These are phyloP conservation scores for Anolis apletophallus DNA, from an alignment of 2,797 vertebrate species.

Conservation along the genomic window DNA sequence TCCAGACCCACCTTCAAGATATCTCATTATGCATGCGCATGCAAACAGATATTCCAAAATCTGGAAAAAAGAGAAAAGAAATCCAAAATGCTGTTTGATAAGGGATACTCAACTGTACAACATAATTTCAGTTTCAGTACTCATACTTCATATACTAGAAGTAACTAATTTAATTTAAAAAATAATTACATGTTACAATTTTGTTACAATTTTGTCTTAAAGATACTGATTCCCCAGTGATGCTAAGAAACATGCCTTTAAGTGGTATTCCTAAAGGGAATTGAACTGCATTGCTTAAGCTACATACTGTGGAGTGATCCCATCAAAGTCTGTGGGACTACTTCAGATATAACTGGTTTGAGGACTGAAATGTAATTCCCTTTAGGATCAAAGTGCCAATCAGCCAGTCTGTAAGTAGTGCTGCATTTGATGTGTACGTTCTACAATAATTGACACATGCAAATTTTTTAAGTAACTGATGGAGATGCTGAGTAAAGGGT, in stretches of 20 bases:
- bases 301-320: slow-evolving; percentile 6
- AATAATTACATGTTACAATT: slow-evolving; percentile 3
- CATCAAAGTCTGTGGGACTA: slow-evolving; percentile 1
- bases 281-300: background rate
- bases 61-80: too few species aligned
- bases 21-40: too few species aligned
- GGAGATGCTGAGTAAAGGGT: slow-evolving; percentile 21
- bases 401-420: slow-evolving; percentile 7
- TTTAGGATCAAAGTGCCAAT: slow-evolving; percentile 30
- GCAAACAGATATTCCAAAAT: too few species aligned
- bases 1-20: too few species aligned
- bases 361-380: slow-evolving; percentile 25
- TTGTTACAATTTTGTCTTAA: slow-evolving; percentile 4
- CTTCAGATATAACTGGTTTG: slow-evolving; percentile 25
- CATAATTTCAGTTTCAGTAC: background rate
- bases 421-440: background rate
- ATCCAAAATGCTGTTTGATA: too few species aligned
- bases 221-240: background rate
- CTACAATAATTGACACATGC: slow-evolving; percentile 2
- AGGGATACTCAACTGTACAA: too few species aligned
- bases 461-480: slow-evolving; percentile 22
- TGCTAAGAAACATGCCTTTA: background rate
- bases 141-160: background rate
- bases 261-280: slow-evolving; percentile 22
- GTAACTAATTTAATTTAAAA: slow-evolving; percentile 6